These are phyloP conservation scores for Cossypha dichroa DNA, from an alignment of 2,797 vertebrate genomes.

Conservation along the genomic window DNA sequence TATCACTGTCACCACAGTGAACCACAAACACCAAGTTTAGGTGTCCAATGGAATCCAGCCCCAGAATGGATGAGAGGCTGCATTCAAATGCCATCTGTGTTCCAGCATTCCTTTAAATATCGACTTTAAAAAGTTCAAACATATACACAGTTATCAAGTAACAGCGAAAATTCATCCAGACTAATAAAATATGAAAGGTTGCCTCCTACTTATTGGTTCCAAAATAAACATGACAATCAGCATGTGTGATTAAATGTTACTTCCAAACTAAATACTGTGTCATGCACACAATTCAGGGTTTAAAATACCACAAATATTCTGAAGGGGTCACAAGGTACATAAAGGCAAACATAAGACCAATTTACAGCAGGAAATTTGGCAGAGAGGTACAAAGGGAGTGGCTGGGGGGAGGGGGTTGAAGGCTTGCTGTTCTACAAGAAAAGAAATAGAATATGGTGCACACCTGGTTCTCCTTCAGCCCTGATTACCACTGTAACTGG, in stretches of 20 bases:
- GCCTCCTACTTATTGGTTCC: conserved; percentile 70
- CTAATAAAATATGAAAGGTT: conserved; percentile 72
- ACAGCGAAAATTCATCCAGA: conserved; percentile 64
- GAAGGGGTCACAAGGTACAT: conserved; percentile 69
- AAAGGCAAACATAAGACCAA: conserved; percentile 61
- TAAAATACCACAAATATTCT: conserved; percentile 75
- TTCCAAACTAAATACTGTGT: conserved; percentile 77
- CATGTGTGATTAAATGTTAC: conserved; percentile 63
- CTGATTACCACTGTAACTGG: conserved; percentile 36
- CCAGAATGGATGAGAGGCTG: background rate
- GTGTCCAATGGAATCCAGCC: conserved; percentile 3
- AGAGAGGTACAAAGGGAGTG: background rate
- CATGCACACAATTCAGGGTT: conserved; percentile 65
- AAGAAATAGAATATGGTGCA: conserved; percentile 24
- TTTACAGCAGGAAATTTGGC: conserved; percentile 58
- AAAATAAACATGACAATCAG: conserved; percentile 75
- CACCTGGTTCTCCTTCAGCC: conserved; percentile 56
- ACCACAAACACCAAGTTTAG: conserved; percentile 17
- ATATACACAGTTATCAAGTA: conserved; percentile 67
- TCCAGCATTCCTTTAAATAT: conserved; percentile 64
- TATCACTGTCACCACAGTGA: background rate
- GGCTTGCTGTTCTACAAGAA: conserved; percentile 28
- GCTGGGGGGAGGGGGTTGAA: background rate
- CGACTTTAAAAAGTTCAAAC: conserved; percentile 7
- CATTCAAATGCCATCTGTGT: conserved; percentile 47